These are phyloP conservation scores for Lophius piscatorius DNA, from an alignment of 2,113 vertebrate genomes.

Conservation along the genomic window DNA sequence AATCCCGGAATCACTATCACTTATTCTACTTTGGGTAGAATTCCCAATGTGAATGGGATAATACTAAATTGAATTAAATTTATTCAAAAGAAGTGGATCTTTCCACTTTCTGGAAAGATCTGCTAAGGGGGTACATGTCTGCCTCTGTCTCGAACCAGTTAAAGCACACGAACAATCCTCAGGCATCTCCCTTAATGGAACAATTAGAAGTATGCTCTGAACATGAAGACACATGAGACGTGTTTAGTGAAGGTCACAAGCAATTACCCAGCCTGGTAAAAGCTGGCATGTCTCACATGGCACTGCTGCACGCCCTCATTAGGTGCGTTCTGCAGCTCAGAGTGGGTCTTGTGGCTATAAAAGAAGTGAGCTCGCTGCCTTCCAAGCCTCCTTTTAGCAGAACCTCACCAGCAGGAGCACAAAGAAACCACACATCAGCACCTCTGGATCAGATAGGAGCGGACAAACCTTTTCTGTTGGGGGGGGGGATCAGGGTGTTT, in stretches of 20 bases:
- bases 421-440: slow-evolving; percentile 69
- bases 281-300: slow-evolving; percentile 69
- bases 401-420: slow-evolving; percentile 62
- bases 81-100: too few relatives aligned
- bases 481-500: slow-evolving; percentile 20
- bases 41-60: too few relatives aligned
- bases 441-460: slow-evolving; percentile 64
- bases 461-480: slow-evolving; percentile 44
- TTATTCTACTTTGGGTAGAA: too few relatives aligned
- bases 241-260: slow-evolving; percentile 74
- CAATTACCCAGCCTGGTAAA: slow-evolving; percentile 75
- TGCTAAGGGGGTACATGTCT: not conserved
- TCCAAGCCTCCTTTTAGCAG: slow-evolving; percentile 61
- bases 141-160: slow-evolving; percentile 14
- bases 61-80: too few relatives aligned
- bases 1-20: too few relatives aligned
- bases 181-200: slow-evolving; percentile 45
- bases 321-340: slow-evolving; percentile 68
- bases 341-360: slow-evolving; percentile 73
- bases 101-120: too few relatives aligned
- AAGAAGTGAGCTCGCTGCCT: slow-evolving; percentile 60
- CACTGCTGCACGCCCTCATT: slow-evolving; percentile 72
- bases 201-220: slow-evolving; percentile 56
- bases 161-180: slow-evolving; percentile 20
- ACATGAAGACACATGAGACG: slow-evolving; percentile 59